Conservation (phyloP, 2,797 vertebrate genomes). For the Sebastes flavidus region DNA sequence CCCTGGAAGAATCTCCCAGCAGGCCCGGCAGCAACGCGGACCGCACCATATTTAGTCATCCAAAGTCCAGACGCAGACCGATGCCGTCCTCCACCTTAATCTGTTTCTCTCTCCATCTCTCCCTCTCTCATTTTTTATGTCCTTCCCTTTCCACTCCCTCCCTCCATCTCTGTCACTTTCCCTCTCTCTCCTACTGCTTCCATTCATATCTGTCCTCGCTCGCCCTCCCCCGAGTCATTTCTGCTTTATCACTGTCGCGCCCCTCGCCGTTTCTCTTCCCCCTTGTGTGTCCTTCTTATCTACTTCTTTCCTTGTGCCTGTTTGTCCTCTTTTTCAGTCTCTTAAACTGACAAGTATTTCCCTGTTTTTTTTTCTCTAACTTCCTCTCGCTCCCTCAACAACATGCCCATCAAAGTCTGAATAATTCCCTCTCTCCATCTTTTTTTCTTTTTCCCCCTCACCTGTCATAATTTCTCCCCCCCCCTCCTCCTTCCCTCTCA, state of each 20-base stretch:
- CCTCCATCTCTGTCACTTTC: constrained; percentile 62
- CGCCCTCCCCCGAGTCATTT: constrained; percentile 44
- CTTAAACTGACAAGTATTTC: constrained; percentile 27
- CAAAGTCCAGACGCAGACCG: constrained; percentile 57
- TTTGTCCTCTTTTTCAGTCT: constrained; percentile 33
- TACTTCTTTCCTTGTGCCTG: constrained; percentile 1
- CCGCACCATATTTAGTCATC: constrained; percentile 82
- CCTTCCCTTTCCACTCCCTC: constrained; percentile 38
- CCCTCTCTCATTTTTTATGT: constrained; percentile 58
- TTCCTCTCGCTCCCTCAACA: constrained; percentile 25
- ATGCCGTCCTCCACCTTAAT: constrained; percentile 62
- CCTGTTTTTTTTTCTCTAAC: background rate
- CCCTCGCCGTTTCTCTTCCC: constrained; percentile 35
- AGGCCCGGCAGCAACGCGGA: constrained; percentile 51
- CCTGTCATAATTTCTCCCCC: constrained; percentile 16
- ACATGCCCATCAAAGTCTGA: constrained; percentile 25
- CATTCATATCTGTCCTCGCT: constrained; percentile 62
- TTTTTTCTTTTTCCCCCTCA: background rate
- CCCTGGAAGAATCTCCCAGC: constrained; percentile 63
- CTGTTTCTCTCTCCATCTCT: constrained; percentile 52
- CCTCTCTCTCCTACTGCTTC: constrained; percentile 45
- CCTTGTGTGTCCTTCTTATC: constrained; percentile 20
- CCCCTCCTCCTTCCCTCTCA: background rate
- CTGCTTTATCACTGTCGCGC: constrained; percentile 64
- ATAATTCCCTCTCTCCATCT: constrained; percentile 3